A percentile compares a stretch with the other conserved stretches of the same genome.
These are phyloP conservation scores for Ceyx erithaca DNA, from an alignment of 2,797 vertebrate genomes.

Conservation along the genomic window DNA sequence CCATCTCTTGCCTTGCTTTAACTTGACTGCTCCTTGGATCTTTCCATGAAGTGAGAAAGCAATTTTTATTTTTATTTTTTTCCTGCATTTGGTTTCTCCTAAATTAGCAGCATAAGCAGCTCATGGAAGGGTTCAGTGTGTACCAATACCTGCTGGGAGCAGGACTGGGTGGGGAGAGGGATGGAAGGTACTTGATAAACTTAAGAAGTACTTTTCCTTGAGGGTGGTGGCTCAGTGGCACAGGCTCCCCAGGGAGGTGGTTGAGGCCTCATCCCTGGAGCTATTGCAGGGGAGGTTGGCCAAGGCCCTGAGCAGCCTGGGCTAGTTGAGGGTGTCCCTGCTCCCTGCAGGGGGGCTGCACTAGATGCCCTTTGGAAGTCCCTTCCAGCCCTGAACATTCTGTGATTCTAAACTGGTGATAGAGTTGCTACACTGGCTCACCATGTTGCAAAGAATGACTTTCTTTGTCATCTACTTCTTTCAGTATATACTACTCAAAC, in stretches of 20 bases:
- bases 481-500: background rate
- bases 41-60: background rate
- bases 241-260: too few species aligned
- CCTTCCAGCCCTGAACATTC: too few species aligned
- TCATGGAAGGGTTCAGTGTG: background rate
- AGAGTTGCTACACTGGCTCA: background rate
- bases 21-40: background rate
- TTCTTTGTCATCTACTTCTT: background rate
- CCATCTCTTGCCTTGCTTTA: background rate
- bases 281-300: too few species aligned
- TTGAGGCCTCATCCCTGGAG: too few species aligned
- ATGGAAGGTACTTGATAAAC: background rate
- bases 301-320: too few species aligned
- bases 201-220: too few species aligned
- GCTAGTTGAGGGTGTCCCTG: too few species aligned
- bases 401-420: too few species aligned
- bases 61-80: background rate
- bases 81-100: background rate
- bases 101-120: background rate
- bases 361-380: too few species aligned
- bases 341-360: too few species aligned
- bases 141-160: background rate
- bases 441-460: background rate
- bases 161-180: fast-evolving
- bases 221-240: too few species aligned